Conservation (phyloP, 2,797 vertebrate species). For the Poeciliopsis gracilis region DNA sequence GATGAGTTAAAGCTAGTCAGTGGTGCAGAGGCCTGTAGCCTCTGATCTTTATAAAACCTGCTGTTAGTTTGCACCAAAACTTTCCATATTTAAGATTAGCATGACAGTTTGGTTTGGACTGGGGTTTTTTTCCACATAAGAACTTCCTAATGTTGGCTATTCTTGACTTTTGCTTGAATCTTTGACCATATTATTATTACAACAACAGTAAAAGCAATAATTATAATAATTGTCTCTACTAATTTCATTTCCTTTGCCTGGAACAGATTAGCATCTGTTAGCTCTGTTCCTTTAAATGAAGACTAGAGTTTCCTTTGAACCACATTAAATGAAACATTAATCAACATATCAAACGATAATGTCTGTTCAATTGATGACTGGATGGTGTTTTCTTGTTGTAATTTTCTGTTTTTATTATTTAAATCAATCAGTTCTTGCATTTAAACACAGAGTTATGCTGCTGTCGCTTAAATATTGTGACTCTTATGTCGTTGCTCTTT, state of each 20-base stretch:
- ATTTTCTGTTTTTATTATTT: not conserved
- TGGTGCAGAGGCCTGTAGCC: not conserved
- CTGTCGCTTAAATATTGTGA: not conserved
- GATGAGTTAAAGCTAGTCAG: not conserved
- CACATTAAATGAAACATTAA: too few relatives aligned
- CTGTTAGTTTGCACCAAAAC: not conserved
- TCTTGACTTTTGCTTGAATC: not conserved
- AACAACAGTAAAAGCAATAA: not conserved
- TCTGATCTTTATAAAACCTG: not conserved
- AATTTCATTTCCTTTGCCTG: not conserved
- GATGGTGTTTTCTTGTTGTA: too few relatives aligned
- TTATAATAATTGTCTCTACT: not conserved
- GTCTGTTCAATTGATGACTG: too few relatives aligned
- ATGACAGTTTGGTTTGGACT: not conserved
- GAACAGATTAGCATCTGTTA: not conserved
- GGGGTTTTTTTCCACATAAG: not conserved
- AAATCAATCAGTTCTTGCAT: slow-evolving; percentile 36
- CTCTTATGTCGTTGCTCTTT: too few relatives aligned
- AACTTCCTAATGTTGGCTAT: not conserved
- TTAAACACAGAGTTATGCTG: not conserved
- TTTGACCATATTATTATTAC: not conserved
- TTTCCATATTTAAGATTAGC: not conserved
- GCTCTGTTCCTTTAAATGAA: not conserved
- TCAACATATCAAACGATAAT: too few relatives aligned
- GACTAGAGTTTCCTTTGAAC: too few relatives aligned